These are phyloP conservation scores for Mimumesa dahlbomi DNA, from an alignment of 2,888 invertebrate species.

Conservation along the genomic window DNA sequence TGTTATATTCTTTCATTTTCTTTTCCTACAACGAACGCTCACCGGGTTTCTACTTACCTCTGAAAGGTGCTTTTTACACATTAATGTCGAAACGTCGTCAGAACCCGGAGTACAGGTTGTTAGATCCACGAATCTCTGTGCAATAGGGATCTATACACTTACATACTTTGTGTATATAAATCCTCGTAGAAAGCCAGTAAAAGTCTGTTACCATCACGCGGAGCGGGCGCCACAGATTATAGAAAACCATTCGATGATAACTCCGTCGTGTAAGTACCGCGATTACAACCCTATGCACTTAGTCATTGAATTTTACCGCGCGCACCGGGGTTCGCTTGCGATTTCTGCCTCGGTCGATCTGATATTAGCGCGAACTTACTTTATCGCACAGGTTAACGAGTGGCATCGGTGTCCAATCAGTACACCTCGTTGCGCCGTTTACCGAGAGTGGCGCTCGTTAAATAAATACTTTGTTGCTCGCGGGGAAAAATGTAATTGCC, in stretches of 20 bases:
- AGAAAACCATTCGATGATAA: slow-evolving; percentile 42
- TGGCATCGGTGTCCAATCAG: slow-evolving; percentile 12
- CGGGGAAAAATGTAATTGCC: slow-evolving; percentile 6
- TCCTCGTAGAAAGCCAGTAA: too few relatives aligned
- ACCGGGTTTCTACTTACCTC: too few relatives aligned
- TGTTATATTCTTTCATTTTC: too few relatives aligned
- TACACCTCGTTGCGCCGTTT: slow-evolving; percentile 11
- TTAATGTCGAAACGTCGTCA: too few relatives aligned
- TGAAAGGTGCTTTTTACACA: too few relatives aligned
- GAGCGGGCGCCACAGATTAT: slow-evolving; percentile 29
- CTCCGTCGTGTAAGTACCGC: slow-evolving; percentile 40
- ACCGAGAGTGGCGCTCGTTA: slow-evolving; percentile 26
- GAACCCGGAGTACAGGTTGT: too few relatives aligned
- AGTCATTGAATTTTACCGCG: slow-evolving; percentile 26
- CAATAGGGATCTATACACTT: too few relatives aligned
- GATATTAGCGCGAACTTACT: slow-evolving; percentile 1
- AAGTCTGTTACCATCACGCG: slow-evolving; percentile 19
- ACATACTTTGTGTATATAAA: too few relatives aligned
- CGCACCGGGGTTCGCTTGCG: too few relatives aligned
- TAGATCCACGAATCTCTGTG: too few relatives aligned
- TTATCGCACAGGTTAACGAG: background rate
- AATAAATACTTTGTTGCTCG: slow-evolving; percentile 12
- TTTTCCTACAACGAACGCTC: too few relatives aligned
- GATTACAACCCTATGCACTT: slow-evolving; percentile 27
- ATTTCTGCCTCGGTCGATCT: slow-evolving; percentile 14